These are phyloP conservation scores for Eolophus roseicapilla DNA, from an alignment of 2,113 vertebrate species.

Conservation along the genomic window DNA sequence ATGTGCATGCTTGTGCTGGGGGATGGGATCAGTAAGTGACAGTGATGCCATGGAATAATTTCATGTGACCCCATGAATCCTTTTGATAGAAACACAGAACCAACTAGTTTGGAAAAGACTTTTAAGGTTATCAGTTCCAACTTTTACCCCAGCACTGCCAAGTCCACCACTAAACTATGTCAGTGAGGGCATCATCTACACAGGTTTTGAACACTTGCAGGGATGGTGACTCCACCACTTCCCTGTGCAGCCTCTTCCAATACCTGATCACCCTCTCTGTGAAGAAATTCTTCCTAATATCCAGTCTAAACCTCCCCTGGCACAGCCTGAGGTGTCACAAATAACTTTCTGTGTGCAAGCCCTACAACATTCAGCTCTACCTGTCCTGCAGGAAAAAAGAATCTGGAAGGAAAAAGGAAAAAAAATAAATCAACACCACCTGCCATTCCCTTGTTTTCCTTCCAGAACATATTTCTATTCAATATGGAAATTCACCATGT, in stretches of 20 bases:
- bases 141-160: neutral
- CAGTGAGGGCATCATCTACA: neutral
- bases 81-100: neutral
- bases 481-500: rapidly evolving
- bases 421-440: neutral
- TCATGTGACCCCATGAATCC: rapidly evolving
- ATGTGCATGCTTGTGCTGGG: rapidly evolving
- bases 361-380: neutral
- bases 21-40: neutral
- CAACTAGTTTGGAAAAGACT: neutral
- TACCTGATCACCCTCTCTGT: neutral
- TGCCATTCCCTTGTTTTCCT: neutral
- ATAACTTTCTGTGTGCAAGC: neutral
- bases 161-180: neutral
- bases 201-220: neutral
- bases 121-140: neutral
- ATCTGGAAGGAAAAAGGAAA: too few relatives aligned
- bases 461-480: neutral
- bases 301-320: neutral
- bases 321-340: neutral
- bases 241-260: neutral
- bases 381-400: neutral
- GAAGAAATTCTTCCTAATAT: neutral
- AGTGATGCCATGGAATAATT: neutral
- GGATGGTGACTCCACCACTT: neutral